Evolutionary conservation across 2,888 invertebrate genomes (phyloP), one percentile per base, ranked within the genome.

Genomic region (Drosophila ezoana): DNA sequence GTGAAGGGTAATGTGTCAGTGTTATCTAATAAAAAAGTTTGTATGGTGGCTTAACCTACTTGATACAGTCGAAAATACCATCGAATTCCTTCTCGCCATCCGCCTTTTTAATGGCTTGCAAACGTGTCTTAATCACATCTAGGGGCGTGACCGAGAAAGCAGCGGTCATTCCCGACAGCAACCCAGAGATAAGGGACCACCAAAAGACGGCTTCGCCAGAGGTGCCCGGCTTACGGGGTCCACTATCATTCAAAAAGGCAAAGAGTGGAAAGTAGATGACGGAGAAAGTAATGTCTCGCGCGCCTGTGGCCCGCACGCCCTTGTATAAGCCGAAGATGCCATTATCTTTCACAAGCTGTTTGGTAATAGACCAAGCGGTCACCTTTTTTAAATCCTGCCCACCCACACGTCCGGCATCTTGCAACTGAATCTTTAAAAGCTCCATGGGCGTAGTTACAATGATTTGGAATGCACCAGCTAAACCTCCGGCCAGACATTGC

Each of bases 401-500:
- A 94, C 92, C 69, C 51, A 97, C 93, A 84, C 98, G 93, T 13
- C 98, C 98, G 23, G 98, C 97, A 92, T 98, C 98, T 93, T 99
- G 99, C 95, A 98, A 95, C 93, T 98, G 98, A 87, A 99, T 99
- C 94, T 99, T 99, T 13, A 99, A 93, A 70, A 99, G 94, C 92
- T 99, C 99, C 99, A 99, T 99, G 3, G 99, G 99, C 0, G 99
- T 99, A 18, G 99, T 99, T 73, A 99, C 94, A 40, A 98, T 93
- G 80, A 99, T 98, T 93, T 99, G 99, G 91, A 98, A 99, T 76
- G 97, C 94, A 16, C 99, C 99, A 0, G 99, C 99, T 79, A 95
- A 92, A 3, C 97, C 98, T 51, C 99, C 99, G n/a, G 99, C 98
- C 37, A 96, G 68, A 96, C 98, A 97, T 93, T 98, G 98, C 61